Percentiles rank a stretch among this genome's conserved stretches.
Conservation (phyloP, 2,888 invertebrate species). For the Aspidiotus rigidus region DNA sequence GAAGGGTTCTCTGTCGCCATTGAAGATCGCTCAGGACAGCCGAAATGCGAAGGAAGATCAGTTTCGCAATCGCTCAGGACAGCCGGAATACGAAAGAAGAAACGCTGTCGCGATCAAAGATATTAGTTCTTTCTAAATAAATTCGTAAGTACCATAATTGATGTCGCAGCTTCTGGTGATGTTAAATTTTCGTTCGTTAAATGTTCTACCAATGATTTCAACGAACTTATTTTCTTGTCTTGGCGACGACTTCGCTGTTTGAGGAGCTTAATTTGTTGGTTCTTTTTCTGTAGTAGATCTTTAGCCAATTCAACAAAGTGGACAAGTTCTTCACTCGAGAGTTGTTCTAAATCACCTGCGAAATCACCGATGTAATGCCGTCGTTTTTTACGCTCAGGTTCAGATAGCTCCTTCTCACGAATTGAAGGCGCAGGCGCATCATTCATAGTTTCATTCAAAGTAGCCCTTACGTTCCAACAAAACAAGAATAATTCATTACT, state of each 20-base stretch:
- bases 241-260: conserved; percentile 3
- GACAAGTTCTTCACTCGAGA: neutral
- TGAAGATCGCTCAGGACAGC: no score
- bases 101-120: no score
- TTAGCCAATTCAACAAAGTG: neutral
- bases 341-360: neutral
- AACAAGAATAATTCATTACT: neutral
- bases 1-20: no score
- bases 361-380: conserved; percentile 5
- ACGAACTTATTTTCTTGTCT: conserved; percentile 1
- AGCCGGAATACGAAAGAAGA: no score
- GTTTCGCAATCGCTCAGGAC: no score
- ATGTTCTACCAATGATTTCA: conserved; percentile 1
- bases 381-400: conserved; percentile 5
- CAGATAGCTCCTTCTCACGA: neutral
- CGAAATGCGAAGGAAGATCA: no score
- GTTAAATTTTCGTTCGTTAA: neutral
- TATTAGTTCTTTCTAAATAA: no score
- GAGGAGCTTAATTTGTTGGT: neutral
- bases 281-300: neutral
- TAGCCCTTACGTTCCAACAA: neutral
- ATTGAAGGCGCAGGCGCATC: neutral
- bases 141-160: neutral
- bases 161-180: neutral
- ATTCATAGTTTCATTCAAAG: neutral